A percentile compares a stretch with the other conserved stretches of the same genome.
These are phyloP conservation scores for Nebria salina DNA, from an alignment of 2,888 invertebrate genomes.

Conservation along the genomic window DNA sequence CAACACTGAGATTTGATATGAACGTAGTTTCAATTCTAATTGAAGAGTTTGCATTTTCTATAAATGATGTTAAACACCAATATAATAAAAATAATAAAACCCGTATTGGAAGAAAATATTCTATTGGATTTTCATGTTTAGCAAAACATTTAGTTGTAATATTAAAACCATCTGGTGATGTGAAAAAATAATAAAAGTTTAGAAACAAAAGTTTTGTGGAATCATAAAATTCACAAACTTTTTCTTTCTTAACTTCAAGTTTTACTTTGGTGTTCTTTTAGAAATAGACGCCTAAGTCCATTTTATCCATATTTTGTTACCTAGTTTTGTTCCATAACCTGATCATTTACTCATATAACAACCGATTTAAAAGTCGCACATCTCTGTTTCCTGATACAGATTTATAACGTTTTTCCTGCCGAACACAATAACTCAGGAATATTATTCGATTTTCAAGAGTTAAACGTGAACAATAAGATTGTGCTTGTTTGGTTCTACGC, in stretches of 20 bases:
- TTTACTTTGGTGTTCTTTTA: neutral
- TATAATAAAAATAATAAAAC: too few relatives aligned
- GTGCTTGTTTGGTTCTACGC: conserved; percentile 2
- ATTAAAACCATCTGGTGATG: neutral
- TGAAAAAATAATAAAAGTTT: neutral
- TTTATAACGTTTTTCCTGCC: neutral
- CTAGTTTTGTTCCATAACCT: too few relatives aligned
- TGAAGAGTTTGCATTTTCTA: neutral
- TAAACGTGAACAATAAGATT: conserved; percentile 10
- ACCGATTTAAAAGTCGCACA: too few relatives aligned
- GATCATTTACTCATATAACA: too few relatives aligned
- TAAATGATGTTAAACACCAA: too few relatives aligned
- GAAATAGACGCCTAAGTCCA: neutral
- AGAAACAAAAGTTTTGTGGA: neutral
- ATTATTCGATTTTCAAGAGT: neutral
- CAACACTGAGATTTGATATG: neutral
- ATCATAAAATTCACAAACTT: neutral
- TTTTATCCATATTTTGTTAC: neutral
- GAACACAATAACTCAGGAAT: neutral
- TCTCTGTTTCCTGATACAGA: too few relatives aligned
- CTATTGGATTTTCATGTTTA: neutral
- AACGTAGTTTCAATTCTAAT: neutral
- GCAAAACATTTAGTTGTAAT: neutral
- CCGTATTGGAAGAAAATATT: neutral
- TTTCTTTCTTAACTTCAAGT: neutral